Conservation (phyloP, 2,113 vertebrate species). For the Oreochromis spilurus region DNA sequence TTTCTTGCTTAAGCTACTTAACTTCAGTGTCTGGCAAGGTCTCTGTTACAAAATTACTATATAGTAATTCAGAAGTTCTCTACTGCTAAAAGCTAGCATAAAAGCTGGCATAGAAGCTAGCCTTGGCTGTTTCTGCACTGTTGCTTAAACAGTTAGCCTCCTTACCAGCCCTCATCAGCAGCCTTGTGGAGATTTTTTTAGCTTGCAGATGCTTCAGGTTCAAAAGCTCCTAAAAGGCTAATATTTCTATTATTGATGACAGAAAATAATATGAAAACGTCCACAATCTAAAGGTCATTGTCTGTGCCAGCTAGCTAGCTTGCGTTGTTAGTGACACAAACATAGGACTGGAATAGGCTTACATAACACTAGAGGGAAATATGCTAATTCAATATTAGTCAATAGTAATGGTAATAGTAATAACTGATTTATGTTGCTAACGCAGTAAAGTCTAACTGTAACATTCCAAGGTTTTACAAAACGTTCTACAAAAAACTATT, state of each 20-base stretch:
- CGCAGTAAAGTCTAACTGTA: background rate
- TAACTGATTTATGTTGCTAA: background rate
- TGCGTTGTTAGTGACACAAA: background rate
- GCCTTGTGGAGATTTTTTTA: too few relatives aligned
- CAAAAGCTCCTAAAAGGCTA: background rate
- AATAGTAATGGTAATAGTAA: background rate
- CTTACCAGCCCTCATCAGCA: background rate
- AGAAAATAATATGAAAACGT: background rate
- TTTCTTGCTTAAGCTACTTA: background rate
- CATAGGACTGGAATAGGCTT: rapidly evolving
- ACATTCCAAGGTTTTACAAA: background rate
- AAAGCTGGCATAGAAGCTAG: background rate
- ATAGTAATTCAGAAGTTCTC: background rate
- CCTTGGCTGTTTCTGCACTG: background rate
- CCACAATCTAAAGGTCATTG: background rate
- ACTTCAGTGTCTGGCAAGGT: background rate
- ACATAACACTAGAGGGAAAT: background rate
- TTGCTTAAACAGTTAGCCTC: rapidly evolving
- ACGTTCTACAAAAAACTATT: background rate
- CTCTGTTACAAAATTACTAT: background rate
- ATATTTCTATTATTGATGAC: background rate
- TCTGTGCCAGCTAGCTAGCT: rapidly evolving
- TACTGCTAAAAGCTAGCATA: background rate
- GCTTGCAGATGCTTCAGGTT: too few relatives aligned
- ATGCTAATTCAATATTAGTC: background rate